phyloP scores from a whole-genome alignment of 2,113 vertebrate species.

The Proteles cristata region DNA sequence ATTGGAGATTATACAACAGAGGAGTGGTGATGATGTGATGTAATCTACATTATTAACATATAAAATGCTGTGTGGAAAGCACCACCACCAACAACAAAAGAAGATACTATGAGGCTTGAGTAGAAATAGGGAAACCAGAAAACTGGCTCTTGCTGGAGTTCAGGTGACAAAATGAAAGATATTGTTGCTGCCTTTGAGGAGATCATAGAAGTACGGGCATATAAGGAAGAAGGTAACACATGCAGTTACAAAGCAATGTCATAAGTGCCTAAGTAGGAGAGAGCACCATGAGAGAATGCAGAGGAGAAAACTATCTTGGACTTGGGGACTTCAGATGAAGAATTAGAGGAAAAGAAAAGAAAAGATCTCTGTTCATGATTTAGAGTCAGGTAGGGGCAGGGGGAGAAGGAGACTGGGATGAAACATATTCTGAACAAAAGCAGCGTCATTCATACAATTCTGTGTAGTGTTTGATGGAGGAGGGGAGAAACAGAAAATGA shows the following conservation, averaged over 20 bases:
- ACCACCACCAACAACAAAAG: not conserved
- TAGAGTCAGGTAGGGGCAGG: not conserved
- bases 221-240: fast-evolving
- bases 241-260: not conserved
- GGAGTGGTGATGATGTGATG: not conserved
- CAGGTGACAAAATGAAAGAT: not conserved
- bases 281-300: not conserved
- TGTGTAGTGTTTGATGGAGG: not conserved
- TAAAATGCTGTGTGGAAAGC: not conserved
- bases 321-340: not conserved
- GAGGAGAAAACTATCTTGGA: not conserved
- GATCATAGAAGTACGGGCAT: not conserved
- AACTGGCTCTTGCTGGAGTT: not conserved
- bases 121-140: not conserved
- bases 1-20: not conserved
- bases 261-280: not conserved
- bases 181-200: not conserved
- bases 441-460: not conserved
- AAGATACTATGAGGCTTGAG: not conserved
- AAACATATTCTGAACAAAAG: not conserved
- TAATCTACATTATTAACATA: not conserved
- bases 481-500: not conserved
- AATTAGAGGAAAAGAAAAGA: not conserved
- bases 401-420: not conserved
- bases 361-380: not conserved